Conservation (phyloP, 1,140 invertebrate species). For the Luehdorfia chinensis region DNA sequence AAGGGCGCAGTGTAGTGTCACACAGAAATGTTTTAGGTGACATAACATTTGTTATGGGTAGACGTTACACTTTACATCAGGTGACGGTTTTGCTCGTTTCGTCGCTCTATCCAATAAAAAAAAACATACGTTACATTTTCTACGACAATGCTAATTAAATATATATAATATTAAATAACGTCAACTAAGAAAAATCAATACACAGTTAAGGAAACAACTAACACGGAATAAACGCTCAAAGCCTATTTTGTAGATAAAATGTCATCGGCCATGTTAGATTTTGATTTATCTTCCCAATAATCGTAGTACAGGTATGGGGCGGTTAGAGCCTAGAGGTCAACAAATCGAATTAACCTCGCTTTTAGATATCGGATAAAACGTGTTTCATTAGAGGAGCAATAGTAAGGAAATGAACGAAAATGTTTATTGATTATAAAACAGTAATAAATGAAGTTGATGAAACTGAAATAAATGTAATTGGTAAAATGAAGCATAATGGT, state of each 20-base stretch:
- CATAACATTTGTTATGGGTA: too few relatives aligned
- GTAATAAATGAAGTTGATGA: background rate
- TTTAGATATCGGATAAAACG: slow-evolving; percentile 5
- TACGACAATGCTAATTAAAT: too few relatives aligned
- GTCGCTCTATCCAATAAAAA: too few relatives aligned
- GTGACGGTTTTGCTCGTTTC: too few relatives aligned
- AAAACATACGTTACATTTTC: too few relatives aligned
- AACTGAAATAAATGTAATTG: background rate
- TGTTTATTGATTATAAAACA: background rate
- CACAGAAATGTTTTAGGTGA: too few relatives aligned
- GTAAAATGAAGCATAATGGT: too few relatives aligned
- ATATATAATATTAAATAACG: too few relatives aligned
- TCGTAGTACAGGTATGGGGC: slow-evolving; percentile 6
- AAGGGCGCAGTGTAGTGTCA: too few relatives aligned
- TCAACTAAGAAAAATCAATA: background rate
- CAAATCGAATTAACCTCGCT: slow-evolving; percentile 12
- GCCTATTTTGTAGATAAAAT: background rate
- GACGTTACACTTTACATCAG: too few relatives aligned
- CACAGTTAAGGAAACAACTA: too few relatives aligned
- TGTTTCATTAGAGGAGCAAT: slow-evolving; percentile 7
- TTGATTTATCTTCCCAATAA: slow-evolving; percentile 10
- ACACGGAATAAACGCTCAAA: background rate
- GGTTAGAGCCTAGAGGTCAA: slow-evolving; percentile 3
- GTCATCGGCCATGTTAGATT: background rate
- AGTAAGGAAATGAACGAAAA: slow-evolving; percentile 1